Conservation (phyloP, 2,113 vertebrate genomes). For the Ictidomys tridecemlineatus region DNA sequence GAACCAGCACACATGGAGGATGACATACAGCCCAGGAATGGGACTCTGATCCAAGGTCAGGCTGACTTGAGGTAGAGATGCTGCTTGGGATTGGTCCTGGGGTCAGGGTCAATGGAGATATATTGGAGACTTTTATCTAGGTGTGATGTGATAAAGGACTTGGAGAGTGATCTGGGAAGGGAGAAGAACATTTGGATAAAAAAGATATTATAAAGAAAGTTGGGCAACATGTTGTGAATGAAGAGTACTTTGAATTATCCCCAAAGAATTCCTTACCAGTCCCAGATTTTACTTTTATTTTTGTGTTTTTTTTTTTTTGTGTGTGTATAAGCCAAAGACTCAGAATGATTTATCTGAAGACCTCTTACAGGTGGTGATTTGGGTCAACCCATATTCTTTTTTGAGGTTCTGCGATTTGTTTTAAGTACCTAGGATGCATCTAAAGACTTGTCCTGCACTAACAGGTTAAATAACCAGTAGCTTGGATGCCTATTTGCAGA, state of each 20-base stretch:
- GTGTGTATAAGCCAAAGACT: not conserved
- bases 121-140: not conserved
- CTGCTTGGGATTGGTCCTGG: not conserved
- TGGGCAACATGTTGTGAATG: not conserved
- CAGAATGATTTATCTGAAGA: not conserved
- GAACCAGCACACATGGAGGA: not conserved
- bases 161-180: not conserved
- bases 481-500: not conserved
- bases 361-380: not conserved
- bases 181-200: not conserved
- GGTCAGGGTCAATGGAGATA: not conserved
- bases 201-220: not conserved
- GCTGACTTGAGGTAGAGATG: not conserved
- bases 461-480: not conserved
- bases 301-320: conserved; percentile 27
- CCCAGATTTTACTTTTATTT: not conserved
- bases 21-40: not conserved
- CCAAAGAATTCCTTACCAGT: not conserved
- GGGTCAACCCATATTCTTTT: not conserved
- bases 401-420: not conserved
- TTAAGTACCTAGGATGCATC: not conserved
- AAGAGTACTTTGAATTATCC: not conserved
- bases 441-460: not conserved
- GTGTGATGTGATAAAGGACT: not conserved
- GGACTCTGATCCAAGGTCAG: not conserved